Base-by-base conservation (phyloP, 2,888 invertebrate genomes). In the Harmothoe impar region DNA sequence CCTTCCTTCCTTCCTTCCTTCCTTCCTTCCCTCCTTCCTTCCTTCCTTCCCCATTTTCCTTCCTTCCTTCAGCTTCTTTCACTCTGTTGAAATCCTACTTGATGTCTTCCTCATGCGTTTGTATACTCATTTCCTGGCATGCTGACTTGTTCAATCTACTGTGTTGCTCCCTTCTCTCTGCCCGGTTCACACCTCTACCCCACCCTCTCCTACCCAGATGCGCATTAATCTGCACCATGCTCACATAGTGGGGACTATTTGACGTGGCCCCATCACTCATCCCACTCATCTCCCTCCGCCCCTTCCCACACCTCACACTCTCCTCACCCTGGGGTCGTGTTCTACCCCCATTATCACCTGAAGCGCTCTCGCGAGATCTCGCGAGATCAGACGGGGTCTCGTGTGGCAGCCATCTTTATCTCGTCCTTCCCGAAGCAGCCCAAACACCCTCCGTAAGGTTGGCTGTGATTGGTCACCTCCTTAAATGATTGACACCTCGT, bases 251-350 rank as follows among this genome's bases (percentile, higher is more conserved):
- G 29, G 72, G n/a, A 72, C 72, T 72, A 72, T 72, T 72, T 72
- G 72, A 72, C 72, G 31, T 29, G 31, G 25, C 72, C 72, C 29
- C 72, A 72, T 72, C 72, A 72, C 72, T 72, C 72, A 72, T 62
- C 62, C 62, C 62, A n/a, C 62, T 62, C 20, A 20, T 62, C 7
- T 20, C 23, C 23, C 62, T 20, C 62, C 62, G 15, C 62, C 62
- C n/a, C 62, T n/a, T 3, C 20, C 62, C 62, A n/a, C 62, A 20
- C 62, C 23, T 62, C 20, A 15, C 62, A n/a, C 12, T 12, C n/a
- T n/a, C n/a, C n/a, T 43, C 10, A 43, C 43, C 43, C 43, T 10
- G 10, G 43, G 43, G 43, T 43, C 43, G 10, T 43, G 43, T 10
- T 43, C 43, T 10, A n/a, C 62, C n/a, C 62, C 62, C 20, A 62